Base-by-base conservation (phyloP, 2,888 invertebrate species). In the Drosophila anomelani region DNA sequence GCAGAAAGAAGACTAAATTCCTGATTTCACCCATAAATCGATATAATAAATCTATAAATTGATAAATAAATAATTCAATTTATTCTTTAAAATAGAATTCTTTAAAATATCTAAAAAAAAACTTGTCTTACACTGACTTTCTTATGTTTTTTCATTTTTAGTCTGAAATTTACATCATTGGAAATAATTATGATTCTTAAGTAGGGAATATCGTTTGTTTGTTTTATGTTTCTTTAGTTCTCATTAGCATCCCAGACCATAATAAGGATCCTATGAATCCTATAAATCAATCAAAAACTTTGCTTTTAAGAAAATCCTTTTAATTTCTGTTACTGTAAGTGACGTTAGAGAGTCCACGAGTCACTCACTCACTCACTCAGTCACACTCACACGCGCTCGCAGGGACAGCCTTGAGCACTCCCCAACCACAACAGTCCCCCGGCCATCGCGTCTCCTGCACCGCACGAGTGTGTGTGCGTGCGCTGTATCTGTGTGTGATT, bases 401-500 rank as follows among this genome's bases (percentile, higher is more conserved):
- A 59, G 63, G 60, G 39, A 63, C 60, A 67, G 66, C 67, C 67
- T 68, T 68, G 67, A 68, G 68, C 39, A 12, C 23, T 49, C 26
- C 43, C 43, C 29, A 34, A 34, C 34, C 51, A 9, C 51, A 20
- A 34, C 20, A 34, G 15, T 32, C 38, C 54, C 59, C 54, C 34
- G 12, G 38, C 54, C 72, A 43, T 58, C 57, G 34, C 34, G 7
- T 20, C 47, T 54, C 53, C 49, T 47, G 68, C 39, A 53, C 12
- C 75, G 72, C 29, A 23, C 23, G 12, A 29, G 56, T 51, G 34
- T 51, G 60, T 38, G 59, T 41, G 54, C 44, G 60, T 46, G 38
- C 53, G 36, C 51, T 41, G 60, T 54, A 32, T 54, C 44, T 70
- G 69, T 70, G 70, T 59, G 67, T 74, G 76, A 61, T 71, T 76